Evolutionary conservation across 2,888 invertebrate genomes (phyloP), one percentile per base, ranked within the genome.

Genomic region (Cantharis nigra): DNA sequence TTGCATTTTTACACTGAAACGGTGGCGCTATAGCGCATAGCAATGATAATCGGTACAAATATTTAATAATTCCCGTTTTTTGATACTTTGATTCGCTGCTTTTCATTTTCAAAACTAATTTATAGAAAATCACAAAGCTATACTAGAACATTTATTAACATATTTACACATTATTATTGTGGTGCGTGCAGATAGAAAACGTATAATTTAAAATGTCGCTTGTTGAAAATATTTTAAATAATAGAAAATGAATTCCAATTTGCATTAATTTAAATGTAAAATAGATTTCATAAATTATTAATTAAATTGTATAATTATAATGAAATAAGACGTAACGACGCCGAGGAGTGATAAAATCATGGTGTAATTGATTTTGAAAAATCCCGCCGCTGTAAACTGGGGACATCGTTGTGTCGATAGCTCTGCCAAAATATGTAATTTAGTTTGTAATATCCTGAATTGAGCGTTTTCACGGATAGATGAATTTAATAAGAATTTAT

Each of bases 401-500:
- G 78, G 77, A 26, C 73, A 72, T 67, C 69, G 33, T 20, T 23
- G 49, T 30, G 14, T 72, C 67, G 79, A 74, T 67, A 78, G 79
- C n/a, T 76, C 70, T 2, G 77, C 76, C 16, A 80, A 62, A 14
- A 79, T 71, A 5, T 69, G 70, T 11, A 75, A 69, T 23, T 18
- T 71, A 13, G 71, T 62, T 16, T 65, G n/a, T n/a, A 71, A 20
- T 63, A 65, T 28, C 16, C 67, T 65, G 9, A 77, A 72, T 65
- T 75, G 71, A 5, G 75, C 67, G n/a, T 33, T 13, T n/a, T 33
- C 33, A n/a, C 2, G 11, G 13, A 67, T 14, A 9, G 81, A 79
- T 26, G 82, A n/a, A 63, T 80, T 79, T 20, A 80, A 79, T 3
- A 83, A 75, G 7, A 83, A 65, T 65, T 78, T 80, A 62, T 80